Evolutionary conservation across 1,140 invertebrate species (phyloP).

Genomic region (Bombus superbus): DNA sequence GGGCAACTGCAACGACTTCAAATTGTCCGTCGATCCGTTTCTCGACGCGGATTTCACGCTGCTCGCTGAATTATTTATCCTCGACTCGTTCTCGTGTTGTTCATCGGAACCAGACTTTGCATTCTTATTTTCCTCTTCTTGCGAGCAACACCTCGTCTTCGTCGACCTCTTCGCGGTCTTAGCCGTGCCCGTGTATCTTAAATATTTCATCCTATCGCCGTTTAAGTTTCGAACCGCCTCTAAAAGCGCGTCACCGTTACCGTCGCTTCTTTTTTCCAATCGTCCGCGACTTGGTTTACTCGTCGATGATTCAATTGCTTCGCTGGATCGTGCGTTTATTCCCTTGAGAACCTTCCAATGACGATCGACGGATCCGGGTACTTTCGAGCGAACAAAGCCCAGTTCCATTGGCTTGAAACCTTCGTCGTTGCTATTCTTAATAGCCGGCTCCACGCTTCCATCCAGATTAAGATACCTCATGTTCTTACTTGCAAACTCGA

Average conservation of each 20-base stretch:
- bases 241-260: no score
- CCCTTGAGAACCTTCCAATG: neutral
- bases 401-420: neutral
- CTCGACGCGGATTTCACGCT: neutral
- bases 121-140: neutral
- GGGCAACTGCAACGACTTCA: neutral
- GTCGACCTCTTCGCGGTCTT: neutral
- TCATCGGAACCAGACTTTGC: neutral
- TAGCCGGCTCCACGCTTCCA: neutral
- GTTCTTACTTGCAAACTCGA: conserved; percentile 33
- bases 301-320: neutral
- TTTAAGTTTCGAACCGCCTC: neutral
- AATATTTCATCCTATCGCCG: neutral
- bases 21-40: neutral
- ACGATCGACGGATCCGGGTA: neutral
- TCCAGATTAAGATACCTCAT: conserved; percentile 41
- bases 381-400: neutral
- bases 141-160: neutral
- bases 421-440: neutral
- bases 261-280: neutral
- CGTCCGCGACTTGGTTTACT: neutral
- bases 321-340: neutral
- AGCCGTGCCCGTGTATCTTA: no score
- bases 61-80: conserved; percentile 19
- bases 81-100: neutral